Evolutionary conservation across 2,113 vertebrate species (phyloP), one percentile per base, ranked within the genome.

Genomic region (Eclectus roratus): DNA sequence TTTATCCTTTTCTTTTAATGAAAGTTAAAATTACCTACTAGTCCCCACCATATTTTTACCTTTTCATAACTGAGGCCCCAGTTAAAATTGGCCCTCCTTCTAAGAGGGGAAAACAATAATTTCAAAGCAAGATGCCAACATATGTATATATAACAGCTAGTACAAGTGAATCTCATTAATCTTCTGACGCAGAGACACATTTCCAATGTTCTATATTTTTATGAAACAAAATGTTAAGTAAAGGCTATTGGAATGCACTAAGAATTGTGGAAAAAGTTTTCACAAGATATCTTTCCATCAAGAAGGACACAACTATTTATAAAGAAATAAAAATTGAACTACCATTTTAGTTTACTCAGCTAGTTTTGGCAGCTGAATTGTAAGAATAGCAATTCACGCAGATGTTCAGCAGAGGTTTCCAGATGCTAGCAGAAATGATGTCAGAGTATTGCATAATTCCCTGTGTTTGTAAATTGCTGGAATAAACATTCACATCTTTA

Each of bases 401-500:
- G 95, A 97, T 96, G 93, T 94, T 94, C 91, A 87, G 89, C 11
- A 9, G 95, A 73, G 44, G 11, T 92, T 95, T 96, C 69, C 95
- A 97, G 86, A 81, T 92, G 93, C 73, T 84, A 68, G 83, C 43
- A 91, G 90, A 72, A 88, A 70, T 95, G 44, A 93, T 83, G 84
- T 95, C 94, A 96, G 73, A 80, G 16, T 70, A 86, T 94, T 94
- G 91, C 85, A 63, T 93, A 94, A 87, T 96, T 84, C 87, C 33
- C 80, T 74, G 9, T 96, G 93, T 97, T 97, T 97, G 93, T 97
- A 96, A 90, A 93, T 56, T 25, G 24, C n/a, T 95, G 72, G 77
- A 96, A 95, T 94, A 96, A 98, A 97, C 93, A 97, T n/a, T 73
- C 66, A 49, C 92, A 87, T 63, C 85, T 78, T 82, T 70, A 77